Evolutionary conservation across 2,113 vertebrate genomes (phyloP).

Genomic region (Microcebus lehilahytsara): DNA sequence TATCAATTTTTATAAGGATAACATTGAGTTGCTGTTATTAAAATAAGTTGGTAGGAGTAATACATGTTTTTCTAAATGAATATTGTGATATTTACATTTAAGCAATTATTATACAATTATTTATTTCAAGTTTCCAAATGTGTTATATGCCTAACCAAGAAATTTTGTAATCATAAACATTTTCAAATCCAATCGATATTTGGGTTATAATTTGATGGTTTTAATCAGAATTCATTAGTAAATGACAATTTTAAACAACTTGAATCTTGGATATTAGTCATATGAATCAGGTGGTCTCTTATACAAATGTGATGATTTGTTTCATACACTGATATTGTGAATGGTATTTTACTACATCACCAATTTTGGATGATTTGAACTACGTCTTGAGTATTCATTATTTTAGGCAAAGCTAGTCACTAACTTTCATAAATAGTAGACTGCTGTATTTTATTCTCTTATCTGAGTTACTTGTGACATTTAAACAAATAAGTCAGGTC

Average conservation of each 20-base stretch:
- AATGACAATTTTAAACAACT: conserved; percentile 24
- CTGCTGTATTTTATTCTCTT: conserved; percentile 23
- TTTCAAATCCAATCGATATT: conserved; percentile 2
- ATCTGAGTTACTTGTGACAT: background rate
- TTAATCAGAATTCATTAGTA: conserved; percentile 36
- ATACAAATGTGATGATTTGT: background rate
- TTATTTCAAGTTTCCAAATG: conserved; percentile 18
- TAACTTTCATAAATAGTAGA: background rate
- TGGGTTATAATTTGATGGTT: conserved; percentile 18
- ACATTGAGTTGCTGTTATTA: background rate
- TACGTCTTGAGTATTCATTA: background rate
- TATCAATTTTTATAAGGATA: conserved; percentile 1
- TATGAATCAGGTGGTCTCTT: background rate
- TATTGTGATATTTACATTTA: background rate
- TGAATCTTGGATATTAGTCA: background rate
- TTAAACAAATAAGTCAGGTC: conserved; percentile 38
- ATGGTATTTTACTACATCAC: background rate
- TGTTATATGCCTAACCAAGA: conserved; percentile 6
- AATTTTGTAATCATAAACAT: background rate
- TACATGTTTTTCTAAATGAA: background rate
- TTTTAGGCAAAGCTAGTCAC: background rate
- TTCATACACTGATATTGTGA: background rate
- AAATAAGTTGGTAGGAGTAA: conserved; percentile 24
- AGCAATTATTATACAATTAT: conserved; percentile 25
- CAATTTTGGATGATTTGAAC: background rate